Evolutionary conservation across 2,888 invertebrate species (phyloP), one percentile per base, ranked within the genome.

Genomic region (Oasisia sp.): DNA sequence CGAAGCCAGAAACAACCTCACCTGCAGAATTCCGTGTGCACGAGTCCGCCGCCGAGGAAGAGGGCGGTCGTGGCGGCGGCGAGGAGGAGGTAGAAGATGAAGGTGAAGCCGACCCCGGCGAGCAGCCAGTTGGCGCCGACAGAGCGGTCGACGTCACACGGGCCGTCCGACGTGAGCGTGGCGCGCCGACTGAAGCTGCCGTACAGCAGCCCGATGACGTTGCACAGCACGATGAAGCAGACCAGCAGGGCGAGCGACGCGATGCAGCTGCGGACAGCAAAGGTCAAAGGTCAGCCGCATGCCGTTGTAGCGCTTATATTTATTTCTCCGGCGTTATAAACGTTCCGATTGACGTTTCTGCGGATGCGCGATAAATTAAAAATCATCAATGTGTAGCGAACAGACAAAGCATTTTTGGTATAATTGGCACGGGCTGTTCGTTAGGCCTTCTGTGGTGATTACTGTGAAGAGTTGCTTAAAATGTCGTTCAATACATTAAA

Each of bases 51-150:
- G 0, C 93, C 45, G 0, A 94, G 91, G 92, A 96, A 96, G 92
- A 95, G 92, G 4, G 95, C 27, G 4, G 94, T 91, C 12, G 95
- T 94, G 8, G 96, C 92, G 27, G 95, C 90, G 95, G 95, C 95
- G 92, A 95, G 92, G 14, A 96, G 89, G 94, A 94, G 95, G 92
- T 94, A 94, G 92, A 96, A 95, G 32, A 96, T 92, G 93, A 96
- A 96, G 19, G 95, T 94, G 93, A 95, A 95, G 45, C 94, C 95
- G 89, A 95, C 95, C 91, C 95, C 96, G n/a, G 92, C 92, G 91
- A 93, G 91, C 19, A 93, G 89, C 56, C 92, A 93, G 58, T 92
- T 89, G 44, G 92, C 92, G 2, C 93, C 93, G 74, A 92, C 38
- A 12, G 91, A 27, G 32, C 91, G 91, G n/a, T 74, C 58, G n/a